Conservation (phyloP, 2,888 invertebrate species). For the Apotomis capreana region DNA sequence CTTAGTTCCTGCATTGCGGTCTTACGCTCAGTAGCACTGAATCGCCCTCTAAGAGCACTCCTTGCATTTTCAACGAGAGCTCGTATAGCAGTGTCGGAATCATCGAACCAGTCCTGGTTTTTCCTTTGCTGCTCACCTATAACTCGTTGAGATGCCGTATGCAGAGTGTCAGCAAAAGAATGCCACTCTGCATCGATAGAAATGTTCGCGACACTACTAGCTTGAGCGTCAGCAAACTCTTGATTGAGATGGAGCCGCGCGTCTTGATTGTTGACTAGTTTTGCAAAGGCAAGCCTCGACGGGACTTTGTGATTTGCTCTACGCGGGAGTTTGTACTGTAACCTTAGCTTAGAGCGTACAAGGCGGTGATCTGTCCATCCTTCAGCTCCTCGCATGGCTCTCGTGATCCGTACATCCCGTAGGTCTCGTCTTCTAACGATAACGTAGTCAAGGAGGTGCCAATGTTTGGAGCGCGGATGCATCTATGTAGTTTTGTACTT, state of each 20-base stretch:
- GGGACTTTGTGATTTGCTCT: not conserved
- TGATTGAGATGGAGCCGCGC: not conserved
- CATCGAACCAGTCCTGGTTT: too few species aligned
- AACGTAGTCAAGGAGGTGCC: too few species aligned
- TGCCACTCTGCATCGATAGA: constrained; percentile 1
- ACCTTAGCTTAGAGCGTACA: not conserved
- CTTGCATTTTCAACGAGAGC: too few species aligned
- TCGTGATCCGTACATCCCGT: not conserved
- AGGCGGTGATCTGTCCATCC: constrained; percentile 1
- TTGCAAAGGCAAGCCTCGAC: not conserved
- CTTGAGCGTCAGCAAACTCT: not conserved
- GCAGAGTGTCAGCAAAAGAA: not conserved
- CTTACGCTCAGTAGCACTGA: too few species aligned
- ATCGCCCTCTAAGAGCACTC: too few species aligned
- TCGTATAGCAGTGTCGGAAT: too few species aligned
- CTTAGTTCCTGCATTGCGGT: too few species aligned
- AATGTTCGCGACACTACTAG: not conserved
- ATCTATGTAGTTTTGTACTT: too few species aligned
- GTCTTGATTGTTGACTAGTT: not conserved
- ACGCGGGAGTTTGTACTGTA: not conserved
- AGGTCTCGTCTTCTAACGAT: not conserved
- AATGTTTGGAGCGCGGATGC: too few species aligned
- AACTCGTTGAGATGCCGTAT: not conserved
- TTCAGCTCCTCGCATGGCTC: not conserved
- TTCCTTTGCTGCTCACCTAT: too few species aligned